Base-by-base conservation (phyloP, 2,113 vertebrate genomes). In the Ovis canadensis region DNA sequence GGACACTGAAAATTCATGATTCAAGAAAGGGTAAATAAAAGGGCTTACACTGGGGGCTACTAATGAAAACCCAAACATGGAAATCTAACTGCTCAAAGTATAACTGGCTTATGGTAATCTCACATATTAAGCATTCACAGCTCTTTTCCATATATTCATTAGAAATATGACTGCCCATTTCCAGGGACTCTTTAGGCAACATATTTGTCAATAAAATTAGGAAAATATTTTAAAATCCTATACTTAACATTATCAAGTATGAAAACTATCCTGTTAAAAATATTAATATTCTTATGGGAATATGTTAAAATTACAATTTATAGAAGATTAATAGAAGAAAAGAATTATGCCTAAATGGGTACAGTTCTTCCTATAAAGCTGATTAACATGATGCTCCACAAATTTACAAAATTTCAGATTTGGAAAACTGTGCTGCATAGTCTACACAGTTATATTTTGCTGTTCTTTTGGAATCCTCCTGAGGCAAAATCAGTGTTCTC, bases 181-280 rank as follows among this genome's bases (percentile, higher is more conserved):
- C 81, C 48, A 96, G 71, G 55, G 23, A 96, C 64, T 31, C 77
- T 91, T 59, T 85, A 84, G 64, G 48, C 43, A 90, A 93, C 25
- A 77, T 3, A 52, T 12, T n/a, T 95, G 48, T 94, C 77, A 90
- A 71, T n/a, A 91, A 92, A 93, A 94, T 89, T 59, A 82, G 50
- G 83, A 96, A 96, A 93, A 40, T 21, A 87, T 92, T 74, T 48
- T 29, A 96, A 95, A 97, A 71, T 57, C 31, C 21, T 90, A 48
- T 43, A 83, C 54, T 67, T 93, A 93, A 90, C 74, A 94, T 36
- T 48, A 96, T 59, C 55, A 91, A 90, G 25, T 85, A 84, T 88
- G 77, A 85, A 97, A 96, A 92, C 57, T 81, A 90, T 57, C 71
- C 6, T 45, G 6, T 91, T 96, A 95, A 95, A 94, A 92, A 97